phyloP scores from a whole-genome alignment of 2,113 vertebrate genomes.

The Kryptolebias marmoratus region DNA sequence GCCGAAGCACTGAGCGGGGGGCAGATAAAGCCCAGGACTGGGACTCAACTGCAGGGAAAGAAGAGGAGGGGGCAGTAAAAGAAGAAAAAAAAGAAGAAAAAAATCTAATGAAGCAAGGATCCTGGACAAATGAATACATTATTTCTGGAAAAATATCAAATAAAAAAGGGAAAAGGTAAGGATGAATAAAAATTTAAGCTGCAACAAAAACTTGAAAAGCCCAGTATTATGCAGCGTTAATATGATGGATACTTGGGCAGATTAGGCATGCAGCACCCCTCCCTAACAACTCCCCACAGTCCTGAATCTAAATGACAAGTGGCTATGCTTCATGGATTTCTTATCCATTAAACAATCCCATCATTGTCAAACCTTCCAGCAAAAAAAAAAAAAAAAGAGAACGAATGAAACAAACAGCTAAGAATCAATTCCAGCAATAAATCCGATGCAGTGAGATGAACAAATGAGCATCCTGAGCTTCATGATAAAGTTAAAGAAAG shows the following conservation, averaged over 20 bases:
- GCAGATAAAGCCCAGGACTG: conserved; percentile 62
- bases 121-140: conserved; percentile 5
- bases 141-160: background rate
- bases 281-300: conserved; percentile 23
- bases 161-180: background rate
- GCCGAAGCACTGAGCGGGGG: conserved; percentile 45
- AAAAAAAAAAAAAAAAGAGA: conserved; percentile 12
- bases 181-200: background rate
- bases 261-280: conserved; percentile 22
- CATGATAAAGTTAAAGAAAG: too few relatives aligned
- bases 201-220: conserved; percentile 1
- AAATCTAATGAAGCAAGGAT: too few relatives aligned
- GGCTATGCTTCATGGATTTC: conserved; percentile 42
- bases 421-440: conserved; percentile 1
- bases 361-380: conserved; percentile 37
- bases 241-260: conserved; percentile 20
- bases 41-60: conserved; percentile 39
- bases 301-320: conserved; percentile 32
- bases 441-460: conserved; percentile 12
- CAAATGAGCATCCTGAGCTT: background rate
- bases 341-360: conserved; percentile 14
- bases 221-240: conserved; percentile 5
- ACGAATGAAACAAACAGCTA: background rate
- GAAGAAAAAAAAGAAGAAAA: background rate
- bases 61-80: background rate